phyloP scores from a whole-genome alignment of 64 coral and sea anemone genomes.

The Stichodactyla helianthus region DNA sequence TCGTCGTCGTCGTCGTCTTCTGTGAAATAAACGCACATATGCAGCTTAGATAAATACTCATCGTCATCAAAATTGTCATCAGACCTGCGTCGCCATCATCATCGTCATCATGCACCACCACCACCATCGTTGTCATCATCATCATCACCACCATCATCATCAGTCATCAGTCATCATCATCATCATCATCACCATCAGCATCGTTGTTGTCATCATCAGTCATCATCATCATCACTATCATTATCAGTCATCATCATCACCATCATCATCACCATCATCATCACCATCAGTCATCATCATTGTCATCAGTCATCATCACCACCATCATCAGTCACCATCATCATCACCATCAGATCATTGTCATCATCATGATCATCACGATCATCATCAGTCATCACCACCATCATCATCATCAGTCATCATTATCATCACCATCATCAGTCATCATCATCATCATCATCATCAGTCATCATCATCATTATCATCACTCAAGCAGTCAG shows the following conservation, averaged over 20 bases:
- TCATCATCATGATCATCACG: too few relatives aligned
- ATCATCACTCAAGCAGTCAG: too few relatives aligned
- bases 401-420: not conserved
- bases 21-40: not conserved
- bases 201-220: too few relatives aligned
- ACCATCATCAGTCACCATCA: not conserved
- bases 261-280: not conserved
- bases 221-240: not conserved
- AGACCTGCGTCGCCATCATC: not conserved
- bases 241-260: not conserved
- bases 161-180: too few relatives aligned
- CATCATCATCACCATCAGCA: too few relatives aligned
- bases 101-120: not conserved
- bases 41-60: not conserved
- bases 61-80: not conserved
- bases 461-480: too few relatives aligned
- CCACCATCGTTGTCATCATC: not conserved
- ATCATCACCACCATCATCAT: not conserved
- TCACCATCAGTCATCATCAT: too few relatives aligned
- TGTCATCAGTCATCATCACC: too few relatives aligned
- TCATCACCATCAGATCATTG: too few relatives aligned
- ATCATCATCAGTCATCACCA: not conserved
- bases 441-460: too few relatives aligned
- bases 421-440: too few relatives aligned
- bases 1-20: not conserved